Base-by-base conservation (phyloP, 2,797 vertebrate genomes). In the Siniperca undulata region DNA sequence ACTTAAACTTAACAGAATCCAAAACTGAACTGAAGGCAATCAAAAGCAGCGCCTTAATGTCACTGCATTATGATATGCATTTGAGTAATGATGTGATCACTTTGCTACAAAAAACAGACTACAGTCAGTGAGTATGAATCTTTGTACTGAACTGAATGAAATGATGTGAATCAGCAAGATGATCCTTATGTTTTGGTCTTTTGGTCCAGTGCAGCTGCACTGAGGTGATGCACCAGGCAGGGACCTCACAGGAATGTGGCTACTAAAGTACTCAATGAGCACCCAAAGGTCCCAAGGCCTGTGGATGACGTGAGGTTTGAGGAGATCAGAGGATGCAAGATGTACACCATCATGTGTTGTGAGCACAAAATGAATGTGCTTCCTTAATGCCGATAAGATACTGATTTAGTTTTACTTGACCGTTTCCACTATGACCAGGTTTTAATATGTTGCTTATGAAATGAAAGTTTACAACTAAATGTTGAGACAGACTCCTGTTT, bases 1-100 rank as follows among this genome's bases (percentile, higher is more conserved):
- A 56, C 8, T 24, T 14, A 27, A 70, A 17, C 10, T 50, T 6
- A 19, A 59, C 12, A 59, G 16, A 73, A 66, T 40, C 17, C 5
- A 19, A 46, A 30, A 24, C 20, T 38, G 22, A 79, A 66, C 38
- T 36, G 19, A 27, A 65, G 24, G 46, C 44, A 34, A 24, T 44
- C 36, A 53, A 65, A 70, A 52, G 36, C 56, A 66, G 58, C 0
- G 3, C 22, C n/a, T 38, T 44, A 7, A 42, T 48, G 36, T 27
- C 17, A 24, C 50, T 42, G 52, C n/a, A 52, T 22, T 42, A 34
- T 53, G 30, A 69, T 40, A 8, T 7, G n/a, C 20, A 65, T 66
- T 58, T 70, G 12, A 81, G 71, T 66, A 62, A 70, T 71, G 30
- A 80, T 80, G n/a, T 38, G 81, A 67, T 70, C 52, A 24, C 14